Evolutionary conservation across 2,797 vertebrate species (phyloP).

Genomic region (Pipistrellus nathusii): DNA sequence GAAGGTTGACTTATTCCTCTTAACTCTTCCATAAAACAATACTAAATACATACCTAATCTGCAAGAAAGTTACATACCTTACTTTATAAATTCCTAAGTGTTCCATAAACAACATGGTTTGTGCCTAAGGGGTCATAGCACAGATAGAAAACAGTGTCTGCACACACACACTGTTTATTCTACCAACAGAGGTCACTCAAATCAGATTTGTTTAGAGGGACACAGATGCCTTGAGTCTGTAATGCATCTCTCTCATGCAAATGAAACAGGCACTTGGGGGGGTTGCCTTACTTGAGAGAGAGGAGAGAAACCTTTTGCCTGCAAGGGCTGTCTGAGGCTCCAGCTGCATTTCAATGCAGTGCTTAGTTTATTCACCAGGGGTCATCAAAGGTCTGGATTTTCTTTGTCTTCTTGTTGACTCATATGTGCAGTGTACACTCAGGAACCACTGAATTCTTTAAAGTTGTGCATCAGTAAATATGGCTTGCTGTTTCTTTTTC

Average conservation of each 20-base stretch:
- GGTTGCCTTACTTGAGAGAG: constrained; percentile 7
- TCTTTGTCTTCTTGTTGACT: constrained; percentile 87
- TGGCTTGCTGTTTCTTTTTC: neutral
- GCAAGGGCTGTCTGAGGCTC: constrained; percentile 51
- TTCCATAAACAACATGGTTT: neutral
- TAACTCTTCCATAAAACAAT: constrained; percentile 42
- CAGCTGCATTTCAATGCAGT: constrained; percentile 87
- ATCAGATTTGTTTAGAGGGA: constrained; percentile 42
- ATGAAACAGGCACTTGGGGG: neutral
- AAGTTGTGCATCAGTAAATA: constrained; percentile 38
- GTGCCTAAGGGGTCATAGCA: neutral
- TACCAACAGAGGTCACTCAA: neutral
- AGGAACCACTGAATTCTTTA: constrained; percentile 66
- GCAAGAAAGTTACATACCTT: constrained; percentile 29
- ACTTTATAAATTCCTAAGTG: constrained; percentile 31
- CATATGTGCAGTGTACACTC: constrained; percentile 12
- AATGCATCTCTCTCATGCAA: neutral
- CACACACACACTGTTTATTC: neutral
- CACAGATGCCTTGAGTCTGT: neutral
- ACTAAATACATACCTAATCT: constrained; percentile 26
- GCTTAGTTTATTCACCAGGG: constrained; percentile 91
- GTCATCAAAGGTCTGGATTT: constrained; percentile 92
- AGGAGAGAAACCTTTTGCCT: constrained; percentile 20
- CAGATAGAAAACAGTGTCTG: neutral
- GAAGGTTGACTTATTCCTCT: neutral